Evolutionary conservation across 1,140 invertebrate genomes (phyloP).

Genomic region (Atopsyche davidsoni): DNA sequence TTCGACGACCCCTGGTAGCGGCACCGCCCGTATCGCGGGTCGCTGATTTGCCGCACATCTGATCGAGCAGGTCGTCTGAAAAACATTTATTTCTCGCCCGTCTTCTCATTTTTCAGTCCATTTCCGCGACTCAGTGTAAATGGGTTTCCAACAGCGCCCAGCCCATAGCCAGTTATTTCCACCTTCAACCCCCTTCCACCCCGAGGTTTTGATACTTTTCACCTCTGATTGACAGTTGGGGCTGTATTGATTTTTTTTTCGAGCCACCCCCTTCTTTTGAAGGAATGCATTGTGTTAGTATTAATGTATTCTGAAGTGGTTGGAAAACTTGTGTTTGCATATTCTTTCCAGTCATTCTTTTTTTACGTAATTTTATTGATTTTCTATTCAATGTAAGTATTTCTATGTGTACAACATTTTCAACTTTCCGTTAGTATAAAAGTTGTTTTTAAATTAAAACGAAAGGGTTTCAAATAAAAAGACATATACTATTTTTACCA

Average conservation of each 20-base stretch:
- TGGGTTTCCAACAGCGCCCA: conserved; percentile 4
- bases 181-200: no score
- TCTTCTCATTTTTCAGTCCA: conserved; percentile 13
- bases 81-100: conserved; percentile 23
- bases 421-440: no score
- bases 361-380: no score
- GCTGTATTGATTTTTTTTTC: conserved; percentile 1
- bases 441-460: no score
- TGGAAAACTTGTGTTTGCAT: background rate
- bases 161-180: conserved; percentile 8
- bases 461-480: no score
- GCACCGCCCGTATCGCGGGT: background rate
- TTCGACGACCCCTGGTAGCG: background rate
- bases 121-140: conserved; percentile 13
- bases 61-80: conserved; percentile 27
- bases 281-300: background rate
- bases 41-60: conserved; percentile 5
- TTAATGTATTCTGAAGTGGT: conserved; percentile 1
- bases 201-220: no score
- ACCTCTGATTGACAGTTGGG: background rate
- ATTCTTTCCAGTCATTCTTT: background rate
- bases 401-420: no score
- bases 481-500: no score
- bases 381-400: no score
- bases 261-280: background rate